These are phyloP conservation scores for Carapus acus DNA, from an alignment of 2,797 vertebrate species.

Conservation along the genomic window DNA sequence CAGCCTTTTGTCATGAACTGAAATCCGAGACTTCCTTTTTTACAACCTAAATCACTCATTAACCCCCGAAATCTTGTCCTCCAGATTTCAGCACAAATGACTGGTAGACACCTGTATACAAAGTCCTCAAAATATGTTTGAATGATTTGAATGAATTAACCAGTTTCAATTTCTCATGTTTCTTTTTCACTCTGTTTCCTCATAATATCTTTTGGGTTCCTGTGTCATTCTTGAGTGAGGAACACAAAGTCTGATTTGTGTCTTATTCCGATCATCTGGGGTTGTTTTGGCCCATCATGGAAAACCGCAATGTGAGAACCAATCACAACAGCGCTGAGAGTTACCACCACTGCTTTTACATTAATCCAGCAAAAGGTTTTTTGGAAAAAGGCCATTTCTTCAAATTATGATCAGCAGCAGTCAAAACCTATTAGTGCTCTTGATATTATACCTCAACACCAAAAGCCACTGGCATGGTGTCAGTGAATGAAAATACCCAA, in stretches of 20 bases:
- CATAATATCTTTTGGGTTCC: not conserved
- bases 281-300: not conserved
- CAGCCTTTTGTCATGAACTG: not conserved
- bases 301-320: slow-evolving; percentile 6
- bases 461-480: slow-evolving; percentile 9
- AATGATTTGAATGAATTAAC: no score
- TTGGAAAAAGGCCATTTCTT: slow-evolving; percentile 18
- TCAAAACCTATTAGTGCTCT: slow-evolving; percentile 47
- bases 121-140: no score
- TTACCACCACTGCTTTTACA: slow-evolving; percentile 19
- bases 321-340: slow-evolving; percentile 20
- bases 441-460: slow-evolving; percentile 31
- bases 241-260: slow-evolving; percentile 3
- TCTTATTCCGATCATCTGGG: slow-evolving; percentile 22
- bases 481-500: slow-evolving; percentile 14
- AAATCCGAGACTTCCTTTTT: slow-evolving; percentile 5
- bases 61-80: no score
- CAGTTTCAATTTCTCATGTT: no score
- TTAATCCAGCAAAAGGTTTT: slow-evolving; percentile 32
- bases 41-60: not conserved
- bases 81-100: no score
- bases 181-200: not conserved
- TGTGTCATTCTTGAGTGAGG: not conserved
- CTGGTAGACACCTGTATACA: no score
- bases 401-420: slow-evolving; percentile 34